Base-by-base conservation (phyloP, 2,797 vertebrate species). In the Antrozous pallidus region DNA sequence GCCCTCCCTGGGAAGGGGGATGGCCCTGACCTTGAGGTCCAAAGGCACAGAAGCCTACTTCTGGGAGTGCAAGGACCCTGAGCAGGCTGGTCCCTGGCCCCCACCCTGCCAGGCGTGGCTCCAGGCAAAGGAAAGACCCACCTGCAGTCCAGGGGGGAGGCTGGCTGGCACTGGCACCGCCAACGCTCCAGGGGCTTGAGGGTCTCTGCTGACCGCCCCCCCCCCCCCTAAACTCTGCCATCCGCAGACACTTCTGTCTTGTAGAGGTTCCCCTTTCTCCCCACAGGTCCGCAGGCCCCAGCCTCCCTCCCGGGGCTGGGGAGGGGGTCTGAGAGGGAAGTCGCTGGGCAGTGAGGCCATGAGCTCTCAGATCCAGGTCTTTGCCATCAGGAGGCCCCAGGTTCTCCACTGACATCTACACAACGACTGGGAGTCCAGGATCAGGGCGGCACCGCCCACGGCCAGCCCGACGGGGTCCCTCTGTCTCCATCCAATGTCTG, bases 11-110 rank as follows among this genome's bases (percentile, higher is more conserved):
- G 18, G 51, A 2, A 8, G 7, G 40, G 11, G 45, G 22, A 11
- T 13, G 74, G 31, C 33, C 73, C 36, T 49, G 75, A 93, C 95
- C 88, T 95, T 94, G 90, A 96, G 20, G 87, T 78, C 58, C 58
- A 84, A 94, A 94, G 40, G 20, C 54, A 75, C 77, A 90, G 51
- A 95, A 74, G 78, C 56, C 63, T n/a, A 26, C 63, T 77, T 54
- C 40, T 20, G 67, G 63, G 40, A 4, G n/a, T n/a, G n/a, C n/a
- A n/a, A n/a, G n/a, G n/a, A n/a, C n/a, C n/a, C n/a, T n/a, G n/a
- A n/a, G n/a, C 47, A 67, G 36, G 47, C 56, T 20, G 65, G 45
- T 61, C n/a, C 65, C 42, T 0, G 16, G 40, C 26, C 14, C 54
- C 42, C 63, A 45, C 20, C 61, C 8, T 6, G 24, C 22, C 1